phyloP scores from a whole-genome alignment of 2,113 vertebrate genomes.

The Marcusenius ussheri region DNA sequence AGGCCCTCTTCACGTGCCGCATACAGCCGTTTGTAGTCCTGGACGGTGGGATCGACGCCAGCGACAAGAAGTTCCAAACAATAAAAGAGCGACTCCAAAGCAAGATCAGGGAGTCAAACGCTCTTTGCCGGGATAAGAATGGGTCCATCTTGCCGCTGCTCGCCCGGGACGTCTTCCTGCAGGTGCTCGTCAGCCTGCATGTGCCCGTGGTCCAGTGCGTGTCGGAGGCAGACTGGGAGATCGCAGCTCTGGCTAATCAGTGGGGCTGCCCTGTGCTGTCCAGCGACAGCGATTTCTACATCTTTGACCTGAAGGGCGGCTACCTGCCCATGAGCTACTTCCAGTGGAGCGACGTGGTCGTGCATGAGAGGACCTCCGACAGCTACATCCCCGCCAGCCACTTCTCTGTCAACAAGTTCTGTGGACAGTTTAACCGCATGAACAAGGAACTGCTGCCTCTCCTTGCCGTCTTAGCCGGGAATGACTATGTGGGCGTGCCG shows the following conservation, averaged over 20 bases:
- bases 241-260: constrained; percentile 76
- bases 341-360: constrained; percentile 67
- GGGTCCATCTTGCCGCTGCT: constrained; percentile 74
- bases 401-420: constrained; percentile 65
- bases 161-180: constrained; percentile 68
- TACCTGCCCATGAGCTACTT: constrained; percentile 76
- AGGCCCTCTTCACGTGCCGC: constrained; percentile 61
- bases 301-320: constrained; percentile 79
- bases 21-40: constrained; percentile 77
- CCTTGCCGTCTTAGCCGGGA: constrained; percentile 77
- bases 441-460: constrained; percentile 70
- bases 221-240: constrained; percentile 83
- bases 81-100: constrained; percentile 65
- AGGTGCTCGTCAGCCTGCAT: constrained; percentile 63
- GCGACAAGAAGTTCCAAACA: constrained; percentile 76
- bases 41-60: constrained; percentile 81
- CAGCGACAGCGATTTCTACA: constrained; percentile 89
- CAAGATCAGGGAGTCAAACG: constrained; percentile 68
- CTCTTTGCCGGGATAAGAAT: constrained; percentile 57
- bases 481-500: constrained; percentile 65
- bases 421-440: constrained; percentile 62
- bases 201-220: constrained; percentile 78
- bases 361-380: constrained; percentile 37
- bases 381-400: constrained; percentile 65
- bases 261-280: constrained; percentile 85